These are phyloP conservation scores for Drosophila ustulata DNA, from an alignment of 2,888 invertebrate genomes.

Conservation along the genomic window DNA sequence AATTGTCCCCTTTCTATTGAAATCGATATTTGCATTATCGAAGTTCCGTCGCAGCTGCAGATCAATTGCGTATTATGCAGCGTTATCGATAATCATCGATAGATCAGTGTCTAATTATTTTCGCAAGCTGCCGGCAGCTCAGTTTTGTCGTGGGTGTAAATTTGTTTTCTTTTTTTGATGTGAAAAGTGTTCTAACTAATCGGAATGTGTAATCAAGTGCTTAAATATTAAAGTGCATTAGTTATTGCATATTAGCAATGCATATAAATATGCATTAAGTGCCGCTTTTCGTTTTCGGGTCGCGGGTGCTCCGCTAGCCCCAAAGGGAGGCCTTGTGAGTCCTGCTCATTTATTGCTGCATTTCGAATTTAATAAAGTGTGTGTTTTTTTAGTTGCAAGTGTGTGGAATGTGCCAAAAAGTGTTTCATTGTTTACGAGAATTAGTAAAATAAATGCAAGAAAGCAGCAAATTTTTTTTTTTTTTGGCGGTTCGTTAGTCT, in stretches of 20 bases:
- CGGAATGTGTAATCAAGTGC: background rate
- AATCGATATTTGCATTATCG: conserved; percentile 13
- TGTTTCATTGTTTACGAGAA: background rate
- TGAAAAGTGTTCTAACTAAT: background rate
- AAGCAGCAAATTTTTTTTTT: background rate
- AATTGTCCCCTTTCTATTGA: background rate
- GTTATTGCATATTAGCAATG: background rate
- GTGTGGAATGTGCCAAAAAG: background rate
- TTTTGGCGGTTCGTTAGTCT: conserved; percentile 1
- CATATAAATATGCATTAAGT: background rate
- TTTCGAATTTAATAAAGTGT: background rate
- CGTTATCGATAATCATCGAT: conserved; percentile 25
- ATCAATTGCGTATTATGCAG: background rate
- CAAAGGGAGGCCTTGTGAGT: background rate
- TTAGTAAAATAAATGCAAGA: background rate
- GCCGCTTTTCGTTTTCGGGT: background rate
- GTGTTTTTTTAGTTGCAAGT: background rate
- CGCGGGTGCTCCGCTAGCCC: background rate
- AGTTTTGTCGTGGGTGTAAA: background rate
- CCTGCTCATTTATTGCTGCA: background rate
- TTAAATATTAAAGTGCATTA: background rate
- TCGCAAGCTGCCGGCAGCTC: background rate
- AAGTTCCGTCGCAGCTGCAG: background rate
- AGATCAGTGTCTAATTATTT: conserved; percentile 12
- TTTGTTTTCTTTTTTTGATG: background rate